Conservation (phyloP, 2,113 vertebrate genomes). For the Callocephalon fimbriatum region DNA sequence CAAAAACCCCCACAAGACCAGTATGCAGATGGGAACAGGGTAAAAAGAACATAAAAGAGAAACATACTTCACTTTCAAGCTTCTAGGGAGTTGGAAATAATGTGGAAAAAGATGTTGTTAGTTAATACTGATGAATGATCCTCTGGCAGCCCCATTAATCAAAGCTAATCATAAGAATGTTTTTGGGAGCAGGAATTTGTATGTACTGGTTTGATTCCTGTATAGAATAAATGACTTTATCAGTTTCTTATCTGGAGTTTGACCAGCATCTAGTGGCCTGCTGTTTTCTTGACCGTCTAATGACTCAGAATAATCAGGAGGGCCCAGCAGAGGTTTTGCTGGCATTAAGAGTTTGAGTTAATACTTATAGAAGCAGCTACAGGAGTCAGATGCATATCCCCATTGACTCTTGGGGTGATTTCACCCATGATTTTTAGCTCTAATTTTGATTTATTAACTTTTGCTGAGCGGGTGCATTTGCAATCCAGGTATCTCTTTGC, state of each 20-base stretch:
- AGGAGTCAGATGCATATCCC: background rate
- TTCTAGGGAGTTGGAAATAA: conserved; percentile 2
- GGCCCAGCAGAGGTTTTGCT: background rate
- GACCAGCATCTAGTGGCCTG: background rate
- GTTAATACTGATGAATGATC: conserved; percentile 45
- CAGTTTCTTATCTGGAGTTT: background rate
- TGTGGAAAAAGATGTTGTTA: conserved; percentile 21
- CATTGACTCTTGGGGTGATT: fast-evolving
- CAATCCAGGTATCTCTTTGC: background rate
- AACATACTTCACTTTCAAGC: background rate
- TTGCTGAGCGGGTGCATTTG: fast-evolving
- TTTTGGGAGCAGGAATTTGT: background rate
- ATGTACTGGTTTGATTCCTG: background rate
- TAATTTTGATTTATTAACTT: background rate
- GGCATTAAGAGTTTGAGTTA: background rate
- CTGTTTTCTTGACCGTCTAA: background rate
- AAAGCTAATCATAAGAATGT: background rate
- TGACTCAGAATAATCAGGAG: background rate
- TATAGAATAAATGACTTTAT: background rate
- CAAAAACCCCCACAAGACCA: background rate
- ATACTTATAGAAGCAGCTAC: background rate
- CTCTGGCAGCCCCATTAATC: conserved; percentile 52
- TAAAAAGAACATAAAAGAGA: background rate
- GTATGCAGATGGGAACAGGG: background rate
- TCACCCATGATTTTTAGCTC: background rate